Evolutionary conservation across 2,888 invertebrate species (phyloP).

Genomic region (Taphrorychus bicolor): DNA sequence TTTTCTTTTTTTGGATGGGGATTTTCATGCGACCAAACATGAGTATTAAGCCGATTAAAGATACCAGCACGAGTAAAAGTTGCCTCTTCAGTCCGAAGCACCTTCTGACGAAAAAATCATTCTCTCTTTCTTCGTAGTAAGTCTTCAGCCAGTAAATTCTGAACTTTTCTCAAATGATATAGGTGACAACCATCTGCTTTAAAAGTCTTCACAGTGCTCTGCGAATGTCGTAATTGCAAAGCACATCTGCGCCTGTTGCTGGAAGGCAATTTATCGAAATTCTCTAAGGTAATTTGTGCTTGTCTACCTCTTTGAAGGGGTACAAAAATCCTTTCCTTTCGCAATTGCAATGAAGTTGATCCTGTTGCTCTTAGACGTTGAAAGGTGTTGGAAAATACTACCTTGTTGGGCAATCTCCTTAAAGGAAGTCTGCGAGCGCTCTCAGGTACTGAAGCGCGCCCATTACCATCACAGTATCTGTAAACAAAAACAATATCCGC

Average conservation of each 20-base stretch:
- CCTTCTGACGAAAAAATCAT: not conserved
- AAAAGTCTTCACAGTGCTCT: not conserved
- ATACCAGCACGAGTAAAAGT: slow-evolving; percentile 5
- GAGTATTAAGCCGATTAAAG: slow-evolving; percentile 15
- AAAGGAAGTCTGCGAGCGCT: slow-evolving; percentile 10
- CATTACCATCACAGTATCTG: slow-evolving; percentile 11
- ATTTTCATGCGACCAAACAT: not conserved
- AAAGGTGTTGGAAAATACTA: slow-evolving; percentile 13
- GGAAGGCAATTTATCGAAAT: not conserved
- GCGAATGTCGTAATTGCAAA: not conserved
- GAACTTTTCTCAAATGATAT: not conserved
- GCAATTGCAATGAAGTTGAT: not conserved
- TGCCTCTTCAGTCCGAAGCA: slow-evolving; percentile 11
- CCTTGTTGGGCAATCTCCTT: slow-evolving; percentile 10
- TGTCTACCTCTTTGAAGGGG: not conserved
- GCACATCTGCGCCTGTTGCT: not conserved
- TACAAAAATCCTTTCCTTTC: slow-evolving; percentile 11
- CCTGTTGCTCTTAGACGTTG: slow-evolving; percentile 20
- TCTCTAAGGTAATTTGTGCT: slow-evolving; percentile 2
- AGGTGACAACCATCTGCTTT: not conserved
- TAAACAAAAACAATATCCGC: not conserved
- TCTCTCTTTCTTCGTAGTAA: not conserved
- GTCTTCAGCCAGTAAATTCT: not conserved
- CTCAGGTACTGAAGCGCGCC: slow-evolving; percentile 7
- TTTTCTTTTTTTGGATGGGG: not conserved